phyloP scores from a whole-genome alignment of 2,797 vertebrate species.

The Lepilemur ruficaudatus region DNA sequence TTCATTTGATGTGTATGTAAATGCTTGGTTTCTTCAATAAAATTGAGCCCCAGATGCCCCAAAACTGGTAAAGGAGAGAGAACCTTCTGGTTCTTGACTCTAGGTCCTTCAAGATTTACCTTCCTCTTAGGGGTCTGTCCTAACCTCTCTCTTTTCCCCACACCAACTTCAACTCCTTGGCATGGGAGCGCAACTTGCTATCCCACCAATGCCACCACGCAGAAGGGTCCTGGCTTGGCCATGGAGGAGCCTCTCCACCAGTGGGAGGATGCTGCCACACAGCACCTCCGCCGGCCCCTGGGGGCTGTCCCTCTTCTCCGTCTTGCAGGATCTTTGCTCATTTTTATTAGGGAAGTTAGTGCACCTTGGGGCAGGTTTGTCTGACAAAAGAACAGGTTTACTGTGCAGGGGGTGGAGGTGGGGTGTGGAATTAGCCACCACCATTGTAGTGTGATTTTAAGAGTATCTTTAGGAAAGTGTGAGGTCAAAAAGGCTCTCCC shows the following conservation, averaged over 20 bases:
- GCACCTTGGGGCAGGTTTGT: neutral
- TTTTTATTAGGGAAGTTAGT: neutral
- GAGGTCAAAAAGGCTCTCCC: neutral
- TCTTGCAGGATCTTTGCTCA: neutral
- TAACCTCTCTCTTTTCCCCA: neutral
- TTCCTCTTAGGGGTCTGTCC: neutral
- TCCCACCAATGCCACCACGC: rapidly evolving
- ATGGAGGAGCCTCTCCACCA: neutral
- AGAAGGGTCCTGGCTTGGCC: neutral
- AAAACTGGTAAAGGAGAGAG: neutral
- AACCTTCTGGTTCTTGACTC: neutral
- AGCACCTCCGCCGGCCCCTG: rapidly evolving
- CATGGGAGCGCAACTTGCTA: rapidly evolving
- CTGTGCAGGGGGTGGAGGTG: neutral
- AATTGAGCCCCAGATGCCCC: neutral
- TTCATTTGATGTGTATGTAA: neutral
- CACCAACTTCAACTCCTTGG: too few relatives aligned
- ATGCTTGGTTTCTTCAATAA: neutral
- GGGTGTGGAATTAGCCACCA: too few relatives aligned
- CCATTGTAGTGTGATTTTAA: neutral
- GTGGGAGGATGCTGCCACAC: too few relatives aligned
- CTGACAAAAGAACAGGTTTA: neutral
- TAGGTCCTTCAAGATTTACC: neutral
- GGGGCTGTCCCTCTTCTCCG: neutral
- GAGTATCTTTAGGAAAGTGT: neutral